These are phyloP conservation scores for Ommatoiulus sabulosus DNA, from an alignment of 2,888 invertebrate genomes.

Conservation along the genomic window DNA sequence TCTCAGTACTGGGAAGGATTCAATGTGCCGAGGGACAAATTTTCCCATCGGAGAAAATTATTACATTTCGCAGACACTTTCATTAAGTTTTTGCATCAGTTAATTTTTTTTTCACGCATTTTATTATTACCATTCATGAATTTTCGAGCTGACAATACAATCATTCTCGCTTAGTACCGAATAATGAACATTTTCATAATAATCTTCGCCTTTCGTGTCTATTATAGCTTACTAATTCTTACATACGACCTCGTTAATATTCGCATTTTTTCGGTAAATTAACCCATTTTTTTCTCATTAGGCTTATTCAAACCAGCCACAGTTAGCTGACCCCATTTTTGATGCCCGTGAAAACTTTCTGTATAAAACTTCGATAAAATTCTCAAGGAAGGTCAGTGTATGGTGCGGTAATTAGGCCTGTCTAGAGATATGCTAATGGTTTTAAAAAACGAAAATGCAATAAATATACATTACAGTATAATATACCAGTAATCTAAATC, in stretches of 20 bases:
- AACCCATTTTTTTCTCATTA: neutral
- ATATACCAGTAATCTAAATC: neutral
- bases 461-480: neutral
- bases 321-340: neutral
- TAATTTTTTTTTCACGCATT: neutral
- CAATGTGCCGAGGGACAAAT: neutral
- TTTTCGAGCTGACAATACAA: neutral
- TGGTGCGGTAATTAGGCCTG: neutral
- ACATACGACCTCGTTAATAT: neutral
- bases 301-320: neutral
- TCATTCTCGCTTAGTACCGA: neutral
- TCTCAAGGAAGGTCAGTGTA: neutral
- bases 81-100: neutral
- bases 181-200: neutral
- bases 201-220: neutral
- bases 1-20: neutral
- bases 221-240: slow-evolving; percentile 3
- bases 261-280: neutral
- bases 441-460: neutral
- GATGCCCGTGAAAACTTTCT: neutral
- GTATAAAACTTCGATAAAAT: neutral
- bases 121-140: neutral
- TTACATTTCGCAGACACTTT: neutral
- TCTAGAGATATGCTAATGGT: neutral
- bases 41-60: neutral